A percentile compares a stretch with the other conserved stretches of the same genome.
phyloP scores from a whole-genome alignment of 2,888 invertebrate genomes.

The Drosophila pullipes region DNA sequence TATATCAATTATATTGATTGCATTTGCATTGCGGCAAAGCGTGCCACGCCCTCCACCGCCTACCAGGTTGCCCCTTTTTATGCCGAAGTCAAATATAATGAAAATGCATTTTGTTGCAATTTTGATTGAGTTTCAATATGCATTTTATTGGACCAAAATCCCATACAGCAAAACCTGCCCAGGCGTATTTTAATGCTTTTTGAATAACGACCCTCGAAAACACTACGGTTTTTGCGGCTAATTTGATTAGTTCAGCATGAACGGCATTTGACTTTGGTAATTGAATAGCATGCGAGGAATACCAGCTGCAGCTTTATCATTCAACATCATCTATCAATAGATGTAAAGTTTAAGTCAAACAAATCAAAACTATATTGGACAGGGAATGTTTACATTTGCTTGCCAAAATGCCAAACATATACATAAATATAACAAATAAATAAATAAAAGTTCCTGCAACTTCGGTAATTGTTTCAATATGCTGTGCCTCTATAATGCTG shows the following conservation, averaged over 20 bases:
- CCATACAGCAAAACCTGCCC: conserved; percentile 16
- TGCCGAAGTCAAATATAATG: conserved; percentile 59
- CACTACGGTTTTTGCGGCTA: conserved; percentile 13
- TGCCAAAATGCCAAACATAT: background rate
- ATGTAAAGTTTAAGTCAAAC: background rate
- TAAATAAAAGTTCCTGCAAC: background rate
- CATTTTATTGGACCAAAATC: conserved; percentile 52
- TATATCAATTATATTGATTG: conserved; percentile 80
- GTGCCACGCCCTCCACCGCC: conserved; percentile 5
- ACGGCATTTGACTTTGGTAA: background rate
- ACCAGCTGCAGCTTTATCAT: background rate
- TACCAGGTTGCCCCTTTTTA: conserved; percentile 28
- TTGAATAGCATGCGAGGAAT: conserved; percentile 6
- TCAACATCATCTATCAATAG: background rate
- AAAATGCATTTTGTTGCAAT: conserved; percentile 75
- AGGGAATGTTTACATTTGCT: background rate
- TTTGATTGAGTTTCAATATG: conserved; percentile 67
- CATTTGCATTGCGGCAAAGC: conserved; percentile 66
- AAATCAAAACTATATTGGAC: background rate
- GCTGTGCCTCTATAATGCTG: background rate
- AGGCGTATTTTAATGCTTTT: conserved; percentile 15
- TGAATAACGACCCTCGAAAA: background rate
- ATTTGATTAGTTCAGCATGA: conserved; percentile 43
- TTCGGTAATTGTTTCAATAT: too few species aligned
- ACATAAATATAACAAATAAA: background rate